Conservation (phyloP, 1,140 invertebrate species). For the Streblospio benedicti region DNA sequence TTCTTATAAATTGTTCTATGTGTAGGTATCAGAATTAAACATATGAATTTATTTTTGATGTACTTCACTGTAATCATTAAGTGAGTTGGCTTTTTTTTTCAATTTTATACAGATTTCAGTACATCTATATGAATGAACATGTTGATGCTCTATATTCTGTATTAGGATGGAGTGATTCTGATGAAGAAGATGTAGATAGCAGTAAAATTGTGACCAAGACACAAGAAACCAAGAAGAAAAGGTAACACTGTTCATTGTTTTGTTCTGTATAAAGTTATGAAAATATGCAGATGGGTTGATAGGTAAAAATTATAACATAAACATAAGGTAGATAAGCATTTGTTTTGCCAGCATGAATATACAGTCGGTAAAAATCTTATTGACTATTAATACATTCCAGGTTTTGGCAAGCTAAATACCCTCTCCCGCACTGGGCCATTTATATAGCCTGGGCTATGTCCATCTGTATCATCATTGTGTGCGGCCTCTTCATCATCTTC, state of each 20-base stretch:
- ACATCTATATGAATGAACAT: too few species aligned
- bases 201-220: too few species aligned
- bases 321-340: neutral
- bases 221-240: neutral
- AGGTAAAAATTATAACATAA: neutral
- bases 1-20: too few species aligned
- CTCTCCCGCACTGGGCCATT: constrained; percentile 8
- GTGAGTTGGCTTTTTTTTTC: too few species aligned
- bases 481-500: constrained; percentile 9
- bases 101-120: too few species aligned
- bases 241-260: neutral
- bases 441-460: constrained; percentile 13
- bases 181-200: too few species aligned
- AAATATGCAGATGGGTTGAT: neutral
- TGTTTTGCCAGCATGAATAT: neutral
- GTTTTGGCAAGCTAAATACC: constrained; percentile 4
- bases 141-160: too few species aligned
- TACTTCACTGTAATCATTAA: too few species aligned
- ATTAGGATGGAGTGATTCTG: too few species aligned
- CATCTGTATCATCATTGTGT: neutral
- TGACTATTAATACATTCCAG: neutral
- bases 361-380: neutral
- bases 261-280: neutral
- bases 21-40: too few species aligned
- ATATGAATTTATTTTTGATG: too few species aligned